phyloP scores from a whole-genome alignment of 2,113 vertebrate species.

The Triplophysa siluroides region DNA sequence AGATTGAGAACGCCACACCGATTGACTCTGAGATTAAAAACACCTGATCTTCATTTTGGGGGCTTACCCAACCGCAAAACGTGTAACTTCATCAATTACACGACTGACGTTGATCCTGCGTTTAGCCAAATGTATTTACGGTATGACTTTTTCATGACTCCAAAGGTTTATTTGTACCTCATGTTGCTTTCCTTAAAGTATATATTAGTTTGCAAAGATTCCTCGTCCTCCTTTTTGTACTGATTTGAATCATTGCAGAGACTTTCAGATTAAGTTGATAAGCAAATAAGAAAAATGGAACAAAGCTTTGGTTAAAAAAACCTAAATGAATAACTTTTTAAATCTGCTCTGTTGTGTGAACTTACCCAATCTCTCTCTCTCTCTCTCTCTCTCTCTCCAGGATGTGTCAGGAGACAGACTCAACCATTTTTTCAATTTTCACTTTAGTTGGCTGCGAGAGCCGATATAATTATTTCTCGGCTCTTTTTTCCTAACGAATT shows the following conservation, averaged over 20 bases:
- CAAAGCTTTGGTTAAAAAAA: not conserved
- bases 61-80: not conserved
- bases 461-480: conserved; percentile 46
- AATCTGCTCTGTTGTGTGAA: conserved; percentile 17
- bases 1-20: conserved; percentile 11
- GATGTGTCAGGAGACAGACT: conserved; percentile 33
- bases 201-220: not conserved
- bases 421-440: conserved; percentile 44
- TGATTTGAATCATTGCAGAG: not conserved
- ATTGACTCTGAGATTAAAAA: conserved; percentile 39
- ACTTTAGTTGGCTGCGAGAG: conserved; percentile 45
- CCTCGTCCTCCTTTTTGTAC: not conserved
- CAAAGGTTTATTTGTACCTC: not conserved
- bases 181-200: not conserved
- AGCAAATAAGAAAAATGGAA: conserved; percentile 2
- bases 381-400: conserved; percentile 14
- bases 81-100: conserved; percentile 29
- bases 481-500: conserved; percentile 18
- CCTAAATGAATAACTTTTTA: not conserved
- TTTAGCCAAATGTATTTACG: not conserved
- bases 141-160: not conserved
- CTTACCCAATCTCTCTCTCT: not conserved
- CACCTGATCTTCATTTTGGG: conserved; percentile 11
- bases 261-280: conserved; percentile 16
- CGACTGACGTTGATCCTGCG: not conserved